Base-by-base conservation (phyloP, 2,797 vertebrate genomes). In the Eremophila alpestris region DNA sequence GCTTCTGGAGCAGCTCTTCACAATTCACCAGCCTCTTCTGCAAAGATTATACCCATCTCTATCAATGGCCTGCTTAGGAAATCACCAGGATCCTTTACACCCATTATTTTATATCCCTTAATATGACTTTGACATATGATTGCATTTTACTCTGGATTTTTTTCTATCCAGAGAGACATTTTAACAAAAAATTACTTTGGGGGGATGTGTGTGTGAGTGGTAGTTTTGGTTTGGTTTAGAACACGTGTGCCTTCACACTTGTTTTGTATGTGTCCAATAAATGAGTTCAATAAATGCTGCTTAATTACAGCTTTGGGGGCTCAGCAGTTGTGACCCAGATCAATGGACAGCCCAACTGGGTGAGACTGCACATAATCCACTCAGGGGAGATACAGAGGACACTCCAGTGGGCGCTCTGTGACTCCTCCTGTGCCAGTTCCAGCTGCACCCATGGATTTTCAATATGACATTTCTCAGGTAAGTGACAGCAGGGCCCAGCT, bases 301-400 rank as follows among this genome's bases (percentile, higher is more conserved):
- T 87, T 91, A 94, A 91, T 80, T 85, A 52, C 43, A 77, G 48
- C 32, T 76, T 74, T 59, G 45, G 40, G 43, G 79, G 68, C 34
- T 75, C 48, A 65, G 59, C 70, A 51, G 5, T 41, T 84, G n/a
- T 62, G 59, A 87, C 55, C 43, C 17, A 51, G 55, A 51, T 78
- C 74, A 65, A 65, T 34, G 49, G 40, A 12, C 26, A 73, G 55
- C 36, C 54, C 67, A 59, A 9, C 21, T 41, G 63, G 63, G 13
- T 59, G 48, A 63, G 49, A 27, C 52, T 34, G n/a, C 32, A 30
- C 27, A 9, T 49, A 93, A 87, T 59, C 30, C 38, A 54, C 86
- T 36, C 46, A 9, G n/a, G 10, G 30, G 1, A 59, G 56, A 11
- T 59, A 36, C 16, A 65, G 40, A 7, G 45, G 67, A 38, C 40